Conservation (phyloP, 2,113 vertebrate genomes). For the Hipposideros armiger region DNA sequence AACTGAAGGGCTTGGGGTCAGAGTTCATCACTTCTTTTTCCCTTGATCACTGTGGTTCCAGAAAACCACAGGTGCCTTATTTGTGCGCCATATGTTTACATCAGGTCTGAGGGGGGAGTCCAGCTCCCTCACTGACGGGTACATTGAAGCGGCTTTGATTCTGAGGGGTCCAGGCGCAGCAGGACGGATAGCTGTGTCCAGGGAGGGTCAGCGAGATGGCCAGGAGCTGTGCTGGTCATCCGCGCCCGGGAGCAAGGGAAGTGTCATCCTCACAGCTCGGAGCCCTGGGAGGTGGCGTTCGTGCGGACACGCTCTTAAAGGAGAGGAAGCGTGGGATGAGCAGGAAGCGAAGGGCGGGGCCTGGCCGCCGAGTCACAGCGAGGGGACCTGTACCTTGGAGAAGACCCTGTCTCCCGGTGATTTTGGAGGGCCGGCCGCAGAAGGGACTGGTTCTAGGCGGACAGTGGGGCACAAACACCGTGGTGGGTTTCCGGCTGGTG, state of each 20-base stretch:
- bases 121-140: accelerated
- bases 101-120: neutral
- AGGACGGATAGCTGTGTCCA: neutral
- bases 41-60: too few species aligned
- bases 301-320: accelerated
- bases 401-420: neutral
- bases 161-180: neutral
- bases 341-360: neutral
- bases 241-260: accelerated
- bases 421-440: neutral
- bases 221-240: accelerated
- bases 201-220: accelerated
- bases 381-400: neutral
- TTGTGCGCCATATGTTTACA: accelerated
- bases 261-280: neutral
- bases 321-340: accelerated
- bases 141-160: accelerated
- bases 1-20: too few species aligned
- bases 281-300: neutral
- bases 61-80: accelerated
- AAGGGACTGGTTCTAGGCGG: neutral
- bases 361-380: accelerated
- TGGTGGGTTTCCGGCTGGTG: neutral
- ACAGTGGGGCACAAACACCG: too few species aligned
- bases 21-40: too few species aligned